Base-by-base conservation (phyloP, 2,888 invertebrate genomes). In the Quadriops clusia region DNA sequence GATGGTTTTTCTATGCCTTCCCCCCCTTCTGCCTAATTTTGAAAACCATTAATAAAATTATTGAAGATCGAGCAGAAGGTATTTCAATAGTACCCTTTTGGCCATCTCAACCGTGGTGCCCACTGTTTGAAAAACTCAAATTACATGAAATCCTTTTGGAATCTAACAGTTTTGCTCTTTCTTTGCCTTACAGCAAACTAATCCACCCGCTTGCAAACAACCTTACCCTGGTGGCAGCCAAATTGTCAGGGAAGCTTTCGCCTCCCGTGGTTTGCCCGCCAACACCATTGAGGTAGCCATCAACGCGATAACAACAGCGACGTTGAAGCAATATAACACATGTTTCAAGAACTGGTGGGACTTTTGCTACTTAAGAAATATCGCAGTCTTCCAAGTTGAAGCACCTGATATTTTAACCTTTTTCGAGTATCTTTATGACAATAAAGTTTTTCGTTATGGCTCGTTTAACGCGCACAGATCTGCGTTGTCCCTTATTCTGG, bases 381-480 rank as follows among this genome's bases (percentile, higher is more conserved):
- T 14, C 17, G 22, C n/a, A 12, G 10, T 30, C 8, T 30, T 13
- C 12, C 32, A 30, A 18, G 4, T 37, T 11, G 9, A 16, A 2
- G 14, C 13, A 7, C 36, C 36, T 5, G 23, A 33, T 5, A 12
- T 14, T 2, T 26, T 43, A 11, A 25, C 30, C 11, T 14, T 33
- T 25, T 15, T 31, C 12, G 5, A 16, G 12, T 17, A 31, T 17
- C 10, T 9, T 16, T 44, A 33, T 7, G 20, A 38, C 6, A 16
- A 26, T 5, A 30, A 24, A 26, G 10, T 7, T 15, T 17, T 14
- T 15, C 30, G 28, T 9, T 46, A 44, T 34, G 42, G 46, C 7
- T 37, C 46, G 2, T 36, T 49, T 7, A 46, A 47, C 26, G 41
- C 40, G 3, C 32, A 40, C 18, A 30, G 49, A 15, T 42, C 49